phyloP scores from a whole-genome alignment of 2,113 vertebrate species.

The Trogon melanurus region DNA sequence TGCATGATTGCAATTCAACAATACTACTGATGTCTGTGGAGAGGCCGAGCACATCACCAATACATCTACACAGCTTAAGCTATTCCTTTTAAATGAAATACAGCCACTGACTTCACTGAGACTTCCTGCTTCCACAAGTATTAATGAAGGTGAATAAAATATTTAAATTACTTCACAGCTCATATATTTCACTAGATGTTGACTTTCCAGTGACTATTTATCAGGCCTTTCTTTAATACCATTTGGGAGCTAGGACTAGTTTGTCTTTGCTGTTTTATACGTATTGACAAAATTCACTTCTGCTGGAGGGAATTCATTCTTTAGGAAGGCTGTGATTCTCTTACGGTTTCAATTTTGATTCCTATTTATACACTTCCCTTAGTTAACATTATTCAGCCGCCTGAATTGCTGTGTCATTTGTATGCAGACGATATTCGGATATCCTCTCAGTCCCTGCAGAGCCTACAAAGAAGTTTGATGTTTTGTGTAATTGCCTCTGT shows the following conservation, averaged over 20 bases:
- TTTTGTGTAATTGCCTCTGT: constrained; percentile 70
- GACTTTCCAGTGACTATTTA: constrained; percentile 24
- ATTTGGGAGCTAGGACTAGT: neutral
- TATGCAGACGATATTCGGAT: constrained; percentile 25
- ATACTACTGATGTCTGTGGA: neutral
- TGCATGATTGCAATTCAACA: neutral
- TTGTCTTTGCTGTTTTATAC: neutral
- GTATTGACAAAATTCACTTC: constrained; percentile 15
- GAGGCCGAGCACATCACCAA: neutral
- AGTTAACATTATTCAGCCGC: constrained; percentile 18
- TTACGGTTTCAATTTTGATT: constrained; percentile 38
- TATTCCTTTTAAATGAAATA: neutral
- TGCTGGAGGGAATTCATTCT: neutral
- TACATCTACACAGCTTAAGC: neutral
- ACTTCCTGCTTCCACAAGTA: neutral
- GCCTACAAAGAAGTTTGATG: constrained; percentile 51
- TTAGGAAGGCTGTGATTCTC: constrained; percentile 2
- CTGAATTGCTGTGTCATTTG: constrained; percentile 34
- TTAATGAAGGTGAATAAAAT: constrained; percentile 42
- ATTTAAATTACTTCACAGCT: constrained; percentile 8
- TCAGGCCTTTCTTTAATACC: constrained; percentile 11
- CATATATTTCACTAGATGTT: neutral
- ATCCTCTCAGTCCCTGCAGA: constrained; percentile 33
- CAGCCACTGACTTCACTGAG: neutral
- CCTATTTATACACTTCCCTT: constrained; percentile 10